phyloP scores from a whole-genome alignment of 2,113 vertebrate genomes.

The Peromyscus polionotus region DNA sequence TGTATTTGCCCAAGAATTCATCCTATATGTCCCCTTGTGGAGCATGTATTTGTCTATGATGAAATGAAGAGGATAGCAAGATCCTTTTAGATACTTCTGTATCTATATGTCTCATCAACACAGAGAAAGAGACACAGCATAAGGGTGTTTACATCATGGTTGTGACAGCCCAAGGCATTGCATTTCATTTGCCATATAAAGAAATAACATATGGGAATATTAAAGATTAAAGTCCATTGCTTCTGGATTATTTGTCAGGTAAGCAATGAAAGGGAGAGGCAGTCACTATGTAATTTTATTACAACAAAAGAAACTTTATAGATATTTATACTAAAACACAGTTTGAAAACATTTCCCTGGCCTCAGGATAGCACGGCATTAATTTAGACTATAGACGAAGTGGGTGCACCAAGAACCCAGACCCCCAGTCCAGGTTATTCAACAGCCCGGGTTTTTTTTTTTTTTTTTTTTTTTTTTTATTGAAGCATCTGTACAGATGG shows the following conservation, averaged over 20 bases:
- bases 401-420: too few species aligned
- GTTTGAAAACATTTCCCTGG: neutral
- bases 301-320: neutral
- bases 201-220: neutral
- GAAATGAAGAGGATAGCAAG: neutral
- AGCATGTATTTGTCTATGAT: neutral
- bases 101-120: neutral
- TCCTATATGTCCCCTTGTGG: fast-evolving
- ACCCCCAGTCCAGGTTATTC: too few species aligned
- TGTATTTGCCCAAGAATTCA: neutral
- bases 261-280: constrained; percentile 22
- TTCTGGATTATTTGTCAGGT: neutral
- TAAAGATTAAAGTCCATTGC: neutral
- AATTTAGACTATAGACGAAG: neutral
- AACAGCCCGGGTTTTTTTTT: too few species aligned
- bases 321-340: constrained; percentile 25
- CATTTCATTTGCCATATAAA: neutral
- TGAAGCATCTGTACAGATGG: too few species aligned
- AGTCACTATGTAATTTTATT: neutral
- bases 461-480: too few species aligned
- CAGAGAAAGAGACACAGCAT: neutral
- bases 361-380: neutral
- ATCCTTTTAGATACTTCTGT: neutral
- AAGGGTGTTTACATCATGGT: neutral
- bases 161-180: neutral